These are phyloP conservation scores for Ennomos quercinarius DNA, from an alignment of 2,888 invertebrate genomes.

Conservation along the genomic window DNA sequence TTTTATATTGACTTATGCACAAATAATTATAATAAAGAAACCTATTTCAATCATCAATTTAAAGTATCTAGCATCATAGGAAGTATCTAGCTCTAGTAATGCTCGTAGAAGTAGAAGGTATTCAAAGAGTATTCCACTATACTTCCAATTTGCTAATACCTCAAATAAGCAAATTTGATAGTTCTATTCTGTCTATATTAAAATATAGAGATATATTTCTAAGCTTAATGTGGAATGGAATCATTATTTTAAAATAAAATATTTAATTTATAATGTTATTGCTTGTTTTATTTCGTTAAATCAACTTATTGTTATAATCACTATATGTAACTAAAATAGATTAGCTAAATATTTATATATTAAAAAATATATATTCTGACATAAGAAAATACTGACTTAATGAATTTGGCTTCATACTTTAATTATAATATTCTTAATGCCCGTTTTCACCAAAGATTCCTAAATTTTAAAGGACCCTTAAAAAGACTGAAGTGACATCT, in stretches of 20 bases:
- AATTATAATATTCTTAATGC: no score
- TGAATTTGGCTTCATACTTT: no score
- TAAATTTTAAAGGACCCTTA: no score
- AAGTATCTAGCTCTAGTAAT: constrained; percentile 7
- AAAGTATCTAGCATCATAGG: constrained; percentile 12
- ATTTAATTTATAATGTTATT: constrained; percentile 19
- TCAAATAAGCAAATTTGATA: constrained; percentile 25
- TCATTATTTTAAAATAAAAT: constrained; percentile 30
- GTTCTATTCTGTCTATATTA: constrained; percentile 30
- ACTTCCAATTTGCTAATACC: constrained; percentile 76
- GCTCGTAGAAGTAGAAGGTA: constrained; percentile 48
- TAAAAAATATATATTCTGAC: neutral
- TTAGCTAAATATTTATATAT: constrained; percentile 1
- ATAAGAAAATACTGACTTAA: no score
- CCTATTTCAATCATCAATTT: constrained; percentile 10
- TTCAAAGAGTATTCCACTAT: constrained; percentile 78
- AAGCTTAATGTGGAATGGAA: constrained; percentile 29
- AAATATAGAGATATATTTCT: constrained; percentile 33
- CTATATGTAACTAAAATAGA: neutral
- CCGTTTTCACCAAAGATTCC: no score
- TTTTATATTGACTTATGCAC: no score
- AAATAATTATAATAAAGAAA: neutral
- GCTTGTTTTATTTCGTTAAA: constrained; percentile 25
- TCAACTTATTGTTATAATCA: constrained; percentile 13
- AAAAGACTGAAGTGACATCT: no score